Base-by-base conservation (phyloP, 1,140 invertebrate genomes). In the Drosophila dunni region DNA sequence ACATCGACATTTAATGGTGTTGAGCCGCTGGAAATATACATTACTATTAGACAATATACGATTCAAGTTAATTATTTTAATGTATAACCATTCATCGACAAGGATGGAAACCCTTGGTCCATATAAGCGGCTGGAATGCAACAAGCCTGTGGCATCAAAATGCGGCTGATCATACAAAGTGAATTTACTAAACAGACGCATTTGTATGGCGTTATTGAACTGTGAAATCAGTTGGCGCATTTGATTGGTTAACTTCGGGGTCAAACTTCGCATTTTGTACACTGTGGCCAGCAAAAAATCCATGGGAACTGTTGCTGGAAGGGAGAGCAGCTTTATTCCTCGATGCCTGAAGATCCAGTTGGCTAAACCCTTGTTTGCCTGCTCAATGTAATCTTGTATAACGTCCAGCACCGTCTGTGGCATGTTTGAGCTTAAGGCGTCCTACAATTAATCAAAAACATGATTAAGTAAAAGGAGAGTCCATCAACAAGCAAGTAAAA, bases 351-450 rank as follows among this genome's bases (percentile, higher is more conserved):
- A 97, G 20, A 98, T 92, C 96, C 97, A 98, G 92, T 97, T 98
- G 34, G 97, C 94, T 33, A 98, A 91, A 11, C 97, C 97, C 91
- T 96, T 97, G 91, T 98, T 98, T 0, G 97, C 97, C 1, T 96
- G 95, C 81, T 98, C 97, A 74, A 98, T 98, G 0, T 97, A 97
- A 88, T 97, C 96, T 94, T 98, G 97, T 91, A 99, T 97, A 83
- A 97, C 95, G 75, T 95, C 95, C 92, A 97, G 94, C 24, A 98
- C 96, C 1, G 96, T 96, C 81, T 97, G 96, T 0, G 97, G 97
- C 72, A 98, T 94, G 92, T 96, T 96, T 66, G 96, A 96, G n/a
- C 96, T 95, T 64, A 97, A 93, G 45, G 97, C 96, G 93, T 97
- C 96, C 70, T 73, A 11, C 9, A 17, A 17, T 15, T 8, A 34